Base-by-base conservation (phyloP, 2,113 vertebrate genomes). In the Archilochus colubris region DNA sequence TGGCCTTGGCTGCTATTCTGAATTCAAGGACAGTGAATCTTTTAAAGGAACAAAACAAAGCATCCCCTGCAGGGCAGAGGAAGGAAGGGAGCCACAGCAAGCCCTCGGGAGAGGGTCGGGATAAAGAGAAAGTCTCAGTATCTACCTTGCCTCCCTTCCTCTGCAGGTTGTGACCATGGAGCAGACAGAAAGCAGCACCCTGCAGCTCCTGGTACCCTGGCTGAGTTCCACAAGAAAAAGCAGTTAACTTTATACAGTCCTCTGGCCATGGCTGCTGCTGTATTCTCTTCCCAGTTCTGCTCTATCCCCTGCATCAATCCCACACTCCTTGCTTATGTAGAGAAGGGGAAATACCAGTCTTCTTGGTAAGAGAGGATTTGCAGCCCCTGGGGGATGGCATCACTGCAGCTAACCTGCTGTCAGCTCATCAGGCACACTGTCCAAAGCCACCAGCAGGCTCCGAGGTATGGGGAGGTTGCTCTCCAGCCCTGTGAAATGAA, bases 1-100 rank as follows among this genome's bases (percentile, higher is more conserved):
- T n/a, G 68, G 86, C 86, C 57, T 87, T 82, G 55, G 85, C 46
- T 85, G 25, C 70, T 85, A 61, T 91, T 92, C 69, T 84, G 68
- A 88, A 88, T 30, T 91, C 74, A 84, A 92, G 86, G 79, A 82
- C 86, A 84, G 57, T 0, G 19, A 84, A 33, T 68, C 64, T 75
- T 93, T 70, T 73, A 82, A 77, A 70, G 69, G 21, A 12, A 84
- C 76, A 61, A 78, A 14, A 22, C 64, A 90, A 95, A 86, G 36
- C 68, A 88, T 63, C 23, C 66, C 25, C 48, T 68, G 43, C 57
- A 68, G 44, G 44, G 80, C 40, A 82, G 83, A 68, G 83, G 66
- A 93, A 93, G 68, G 83, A 91, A 78, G 8, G 57, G 80, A 94
- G 84, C 54, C 28, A 75, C 61, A 57, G 59, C 0, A 1, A 77